These are phyloP conservation scores for Spea multiplicata DNA, from an alignment of 2,113 vertebrate species.

Conservation along the genomic window DNA sequence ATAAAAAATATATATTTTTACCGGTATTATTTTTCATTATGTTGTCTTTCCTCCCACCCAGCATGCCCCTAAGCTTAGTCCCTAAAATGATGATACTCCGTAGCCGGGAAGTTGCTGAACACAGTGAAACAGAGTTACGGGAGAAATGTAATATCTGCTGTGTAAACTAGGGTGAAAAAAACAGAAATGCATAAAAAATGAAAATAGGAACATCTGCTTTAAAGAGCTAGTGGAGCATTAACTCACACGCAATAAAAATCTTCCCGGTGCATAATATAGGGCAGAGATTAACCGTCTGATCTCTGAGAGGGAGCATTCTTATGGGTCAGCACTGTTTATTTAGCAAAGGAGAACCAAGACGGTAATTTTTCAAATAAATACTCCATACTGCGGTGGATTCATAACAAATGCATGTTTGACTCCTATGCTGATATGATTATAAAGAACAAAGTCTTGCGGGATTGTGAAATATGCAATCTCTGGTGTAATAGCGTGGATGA, in stretches of 20 bases:
- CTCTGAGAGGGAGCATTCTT: not conserved
- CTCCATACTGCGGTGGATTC: not conserved
- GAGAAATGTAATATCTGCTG: too few species aligned
- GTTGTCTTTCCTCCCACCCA: too few species aligned
- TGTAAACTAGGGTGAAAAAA: not conserved
- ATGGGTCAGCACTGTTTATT: constrained; percentile 12
- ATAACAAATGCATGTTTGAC: constrained; percentile 1
- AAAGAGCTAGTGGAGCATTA: not conserved
- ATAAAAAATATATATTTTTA: too few species aligned
- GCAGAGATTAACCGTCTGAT: constrained; percentile 21
- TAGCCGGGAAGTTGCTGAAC: too few species aligned
- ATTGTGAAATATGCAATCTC: not conserved
- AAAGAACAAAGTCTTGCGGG: not conserved
- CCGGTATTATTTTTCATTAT: too few species aligned
- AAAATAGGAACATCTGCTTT: not conserved
- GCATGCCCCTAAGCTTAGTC: too few species aligned
- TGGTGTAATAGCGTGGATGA: not conserved
- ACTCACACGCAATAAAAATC: not conserved
- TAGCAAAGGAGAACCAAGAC: not conserved
- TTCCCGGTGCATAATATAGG: not conserved
- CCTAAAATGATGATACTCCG: too few species aligned
- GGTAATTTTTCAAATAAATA: not conserved
- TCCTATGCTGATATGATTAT: constrained; percentile 14
- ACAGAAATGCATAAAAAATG: not conserved
- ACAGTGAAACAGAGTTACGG: too few species aligned